Conservation (phyloP, 2,888 invertebrate genomes). For the Rotaria macrura region DNA sequence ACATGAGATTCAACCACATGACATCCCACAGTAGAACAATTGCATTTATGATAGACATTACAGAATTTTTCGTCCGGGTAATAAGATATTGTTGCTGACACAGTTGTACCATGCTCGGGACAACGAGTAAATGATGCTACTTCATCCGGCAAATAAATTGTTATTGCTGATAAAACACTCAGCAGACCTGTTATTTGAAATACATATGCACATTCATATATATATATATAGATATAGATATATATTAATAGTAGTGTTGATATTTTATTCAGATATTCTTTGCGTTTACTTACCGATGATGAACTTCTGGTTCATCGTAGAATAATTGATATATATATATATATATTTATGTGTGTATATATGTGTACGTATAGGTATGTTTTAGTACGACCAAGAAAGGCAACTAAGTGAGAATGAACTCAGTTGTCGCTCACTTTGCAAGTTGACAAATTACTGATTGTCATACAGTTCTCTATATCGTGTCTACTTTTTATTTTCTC, state of each 20-base stretch:
- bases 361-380: no score
- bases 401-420: not conserved
- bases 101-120: not conserved
- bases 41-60: slow-evolving; percentile 33
- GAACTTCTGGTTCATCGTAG: not conserved
- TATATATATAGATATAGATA: no score
- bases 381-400: not conserved
- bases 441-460: not conserved
- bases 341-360: no score
- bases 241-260: no score
- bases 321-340: not conserved
- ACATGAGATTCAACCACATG: slow-evolving; percentile 20
- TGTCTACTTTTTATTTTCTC: not conserved
- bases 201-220: not conserved
- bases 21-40: slow-evolving; percentile 17
- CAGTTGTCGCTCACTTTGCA: not conserved
- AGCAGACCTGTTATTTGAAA: not conserved
- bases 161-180: not conserved
- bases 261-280: not conserved
- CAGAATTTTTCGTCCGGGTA: slow-evolving; percentile 25
- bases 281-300: not conserved
- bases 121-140: slow-evolving; percentile 13
- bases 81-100: not conserved
- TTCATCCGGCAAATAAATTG: slow-evolving; percentile 4
- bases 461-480: not conserved